A percentile compares a stretch with the other conserved stretches of the same genome.
phyloP scores from a whole-genome alignment of 2,797 vertebrate genomes.

The Leucoraja ocellata region DNA sequence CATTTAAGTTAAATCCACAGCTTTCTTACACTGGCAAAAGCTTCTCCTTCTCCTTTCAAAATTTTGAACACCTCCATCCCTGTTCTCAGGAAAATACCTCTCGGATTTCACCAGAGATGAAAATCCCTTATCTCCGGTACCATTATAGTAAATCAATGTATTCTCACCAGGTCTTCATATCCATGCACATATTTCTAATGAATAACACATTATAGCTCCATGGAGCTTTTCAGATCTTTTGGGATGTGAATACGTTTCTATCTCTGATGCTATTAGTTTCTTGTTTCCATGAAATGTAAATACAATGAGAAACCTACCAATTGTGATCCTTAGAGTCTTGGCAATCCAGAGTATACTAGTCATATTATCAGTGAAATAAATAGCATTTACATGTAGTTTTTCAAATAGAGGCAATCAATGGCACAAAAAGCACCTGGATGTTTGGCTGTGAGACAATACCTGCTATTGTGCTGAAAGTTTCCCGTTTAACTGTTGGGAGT shows the following conservation, averaged over 20 bases:
- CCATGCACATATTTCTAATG: not conserved
- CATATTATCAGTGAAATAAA: not conserved
- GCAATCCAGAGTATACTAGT: not conserved
- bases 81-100: not conserved
- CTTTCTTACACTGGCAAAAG: not conserved
- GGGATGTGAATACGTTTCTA: no score
- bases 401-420: not conserved
- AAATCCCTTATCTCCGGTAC: not conserved
- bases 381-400: not conserved
- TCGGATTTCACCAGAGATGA: not conserved
- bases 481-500: not conserved
- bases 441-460: not conserved
- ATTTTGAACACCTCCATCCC: not conserved
- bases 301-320: not conserved
- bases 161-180: not conserved
- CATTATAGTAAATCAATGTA: not conserved
- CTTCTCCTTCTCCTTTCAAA: not conserved
- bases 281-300: not conserved
- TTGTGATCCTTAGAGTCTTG: not conserved
- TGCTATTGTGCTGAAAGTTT: not conserved
- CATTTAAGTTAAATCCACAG: not conserved
- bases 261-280: not conserved
- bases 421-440: not conserved
- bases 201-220: not conserved
- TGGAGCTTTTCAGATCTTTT: no score